These are phyloP conservation scores for Malurus elegans DNA, from an alignment of 2,113 vertebrate genomes.

Conservation along the genomic window DNA sequence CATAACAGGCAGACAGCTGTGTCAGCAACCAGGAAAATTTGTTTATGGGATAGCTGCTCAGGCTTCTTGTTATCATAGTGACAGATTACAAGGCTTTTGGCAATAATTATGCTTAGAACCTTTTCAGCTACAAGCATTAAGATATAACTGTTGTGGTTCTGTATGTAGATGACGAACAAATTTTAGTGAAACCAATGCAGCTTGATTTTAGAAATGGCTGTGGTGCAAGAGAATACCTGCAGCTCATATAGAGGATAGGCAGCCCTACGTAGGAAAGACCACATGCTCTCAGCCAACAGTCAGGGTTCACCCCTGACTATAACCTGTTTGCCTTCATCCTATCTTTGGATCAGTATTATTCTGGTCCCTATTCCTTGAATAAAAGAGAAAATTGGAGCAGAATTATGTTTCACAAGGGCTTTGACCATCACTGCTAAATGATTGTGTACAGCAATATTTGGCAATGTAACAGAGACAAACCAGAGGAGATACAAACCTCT, in stretches of 20 bases:
- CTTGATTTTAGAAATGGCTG: neutral
- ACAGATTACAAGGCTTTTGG: neutral
- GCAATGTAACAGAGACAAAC: neutral
- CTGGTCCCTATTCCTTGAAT: neutral
- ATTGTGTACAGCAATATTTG: fast-evolving
- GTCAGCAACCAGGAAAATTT: neutral
- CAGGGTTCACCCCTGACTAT: neutral
- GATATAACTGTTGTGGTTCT: neutral
- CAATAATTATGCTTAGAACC: neutral
- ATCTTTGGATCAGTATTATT: neutral
- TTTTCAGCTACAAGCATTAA: neutral
- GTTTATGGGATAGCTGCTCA: neutral
- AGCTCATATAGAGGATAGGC: neutral
- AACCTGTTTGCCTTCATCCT: neutral
- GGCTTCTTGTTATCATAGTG: neutral
- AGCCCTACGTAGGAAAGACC: neutral
- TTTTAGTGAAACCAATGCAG: neutral
- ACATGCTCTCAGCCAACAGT: neutral
- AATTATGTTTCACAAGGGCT: neutral
- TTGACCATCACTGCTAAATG: neutral
- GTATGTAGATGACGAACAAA: neutral
- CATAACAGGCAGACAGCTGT: neutral
- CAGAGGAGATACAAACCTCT: neutral
- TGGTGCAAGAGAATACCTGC: neutral
- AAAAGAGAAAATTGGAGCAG: neutral